Percentiles rank a stretch among this genome's conserved stretches.
These are phyloP conservation scores for Diplolepis rosae DNA, from an alignment of 2,888 invertebrate genomes.

Conservation along the genomic window DNA sequence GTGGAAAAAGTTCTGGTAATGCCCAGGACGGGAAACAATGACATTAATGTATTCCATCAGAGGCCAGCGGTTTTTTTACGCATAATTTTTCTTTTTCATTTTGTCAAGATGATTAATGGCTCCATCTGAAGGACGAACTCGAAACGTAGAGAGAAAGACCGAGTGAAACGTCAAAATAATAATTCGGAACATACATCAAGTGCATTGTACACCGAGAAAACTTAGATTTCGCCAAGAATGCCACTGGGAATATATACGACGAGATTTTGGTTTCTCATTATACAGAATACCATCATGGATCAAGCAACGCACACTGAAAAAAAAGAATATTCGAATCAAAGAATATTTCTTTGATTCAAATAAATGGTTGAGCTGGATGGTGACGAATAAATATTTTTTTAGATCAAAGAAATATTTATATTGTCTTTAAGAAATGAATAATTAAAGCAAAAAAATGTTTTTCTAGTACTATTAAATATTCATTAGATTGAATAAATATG, in stretches of 20 bases:
- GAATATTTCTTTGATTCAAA: no score
- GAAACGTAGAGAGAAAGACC: conserved; percentile 49
- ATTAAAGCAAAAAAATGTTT: no score
- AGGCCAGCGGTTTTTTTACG: conserved; percentile 44
- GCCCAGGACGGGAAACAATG: conserved; percentile 32
- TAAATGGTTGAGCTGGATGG: no score
- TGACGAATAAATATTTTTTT: no score
- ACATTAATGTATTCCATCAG: conserved; percentile 38
- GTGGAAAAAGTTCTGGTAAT: conserved; percentile 19
- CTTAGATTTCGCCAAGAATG: conserved; percentile 40
- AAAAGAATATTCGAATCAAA: no score
- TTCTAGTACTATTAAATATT: no score
- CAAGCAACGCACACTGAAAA: no score
- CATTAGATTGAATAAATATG: no score
- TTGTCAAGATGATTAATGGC: conserved; percentile 63
- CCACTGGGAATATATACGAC: neutral
- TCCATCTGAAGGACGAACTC: conserved; percentile 31
- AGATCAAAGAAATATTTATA: no score
- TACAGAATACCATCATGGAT: neutral
- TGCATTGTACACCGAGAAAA: conserved; percentile 41
- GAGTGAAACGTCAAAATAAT: conserved; percentile 63
- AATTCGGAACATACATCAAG: conserved; percentile 60
- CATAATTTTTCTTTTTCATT: conserved; percentile 65
- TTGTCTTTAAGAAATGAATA: no score
- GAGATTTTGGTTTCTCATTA: neutral